A percentile compares a stretch with the other conserved stretches of the same genome.
Evolutionary conservation across 2,113 vertebrate genomes (phyloP).

Genomic region (Leucopternis melanops): DNA sequence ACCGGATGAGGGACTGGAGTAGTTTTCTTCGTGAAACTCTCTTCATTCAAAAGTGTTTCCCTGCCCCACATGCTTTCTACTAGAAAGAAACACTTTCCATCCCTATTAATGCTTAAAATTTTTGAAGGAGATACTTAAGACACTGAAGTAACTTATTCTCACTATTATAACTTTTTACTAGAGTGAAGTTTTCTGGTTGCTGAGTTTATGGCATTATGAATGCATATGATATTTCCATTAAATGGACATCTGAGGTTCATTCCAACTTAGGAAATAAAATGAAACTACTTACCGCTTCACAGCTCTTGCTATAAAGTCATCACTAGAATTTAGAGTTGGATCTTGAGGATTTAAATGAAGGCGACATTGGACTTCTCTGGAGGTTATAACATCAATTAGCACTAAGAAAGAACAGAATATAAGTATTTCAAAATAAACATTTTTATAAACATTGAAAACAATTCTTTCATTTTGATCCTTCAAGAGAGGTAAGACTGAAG

Average conservation of each 20-base stretch:
- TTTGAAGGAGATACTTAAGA: neutral
- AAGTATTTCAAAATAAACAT: neutral
- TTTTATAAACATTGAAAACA: neutral
- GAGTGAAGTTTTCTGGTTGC: neutral
- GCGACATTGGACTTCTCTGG: slow-evolving; percentile 68
- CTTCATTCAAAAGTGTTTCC: neutral
- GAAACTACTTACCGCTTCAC: slow-evolving; percentile 65
- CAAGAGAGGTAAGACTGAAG: neutral
- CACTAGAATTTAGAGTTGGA: slow-evolving; percentile 17
- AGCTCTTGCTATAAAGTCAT: slow-evolving; percentile 68
- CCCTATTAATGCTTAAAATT: neutral
- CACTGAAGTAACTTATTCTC: neutral
- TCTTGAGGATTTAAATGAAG: slow-evolving; percentile 60
- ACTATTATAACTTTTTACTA: neutral
- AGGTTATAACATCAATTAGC: slow-evolving; percentile 67
- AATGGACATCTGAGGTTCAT: neutral
- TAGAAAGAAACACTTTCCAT: neutral
- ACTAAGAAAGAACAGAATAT: slow-evolving; percentile 59
- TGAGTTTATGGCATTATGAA: neutral
- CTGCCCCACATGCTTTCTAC: neutral
- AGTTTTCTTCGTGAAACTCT: neutral
- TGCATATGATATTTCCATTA: neutral
- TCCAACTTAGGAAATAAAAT: neutral
- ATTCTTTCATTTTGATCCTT: neutral
- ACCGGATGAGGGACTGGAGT: too few relatives aligned